Conservation (phyloP, 2,888 invertebrate genomes). For the Calameuta pallipes region DNA sequence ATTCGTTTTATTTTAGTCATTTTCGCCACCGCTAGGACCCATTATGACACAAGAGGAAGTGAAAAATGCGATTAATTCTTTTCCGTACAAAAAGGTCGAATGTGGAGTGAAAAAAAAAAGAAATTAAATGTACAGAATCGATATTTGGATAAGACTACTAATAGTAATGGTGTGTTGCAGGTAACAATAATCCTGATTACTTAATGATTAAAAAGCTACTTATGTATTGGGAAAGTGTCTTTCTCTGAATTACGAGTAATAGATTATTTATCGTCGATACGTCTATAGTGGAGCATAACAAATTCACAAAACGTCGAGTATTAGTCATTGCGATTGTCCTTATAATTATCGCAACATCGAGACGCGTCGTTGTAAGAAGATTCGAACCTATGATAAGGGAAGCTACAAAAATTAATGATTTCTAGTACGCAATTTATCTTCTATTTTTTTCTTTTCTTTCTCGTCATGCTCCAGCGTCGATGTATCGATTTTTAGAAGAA, state of each 20-base stretch:
- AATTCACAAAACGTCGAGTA: neutral
- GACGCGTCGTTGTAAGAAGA: neutral
- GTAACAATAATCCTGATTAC: slow-evolving; percentile 2
- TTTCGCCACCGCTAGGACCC: slow-evolving; percentile 24
- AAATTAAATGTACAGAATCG: slow-evolving; percentile 4
- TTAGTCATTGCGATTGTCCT: neutral
- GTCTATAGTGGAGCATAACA: neutral
- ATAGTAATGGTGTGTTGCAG: neutral
- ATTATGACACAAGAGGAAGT: slow-evolving; percentile 35
- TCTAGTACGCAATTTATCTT: slow-evolving; percentile 16
- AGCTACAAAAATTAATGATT: slow-evolving; percentile 10
- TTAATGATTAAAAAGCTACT: slow-evolving; percentile 31
- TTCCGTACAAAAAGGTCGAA: slow-evolving; percentile 26
- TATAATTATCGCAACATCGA: neutral
- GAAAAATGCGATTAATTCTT: slow-evolving; percentile 20
- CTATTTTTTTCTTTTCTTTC: neutral
- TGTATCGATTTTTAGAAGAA: slow-evolving; percentile 23
- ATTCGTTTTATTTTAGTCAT: neutral
- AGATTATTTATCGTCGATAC: neutral
- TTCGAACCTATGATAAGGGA: neutral
- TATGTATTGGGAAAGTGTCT: slow-evolving; percentile 9
- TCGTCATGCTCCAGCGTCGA: slow-evolving; percentile 39
- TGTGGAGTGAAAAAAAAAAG: slow-evolving; percentile 20
- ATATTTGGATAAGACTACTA: neutral
- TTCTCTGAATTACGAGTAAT: neutral